Evolutionary conservation across 2,797 vertebrate genomes (phyloP), one percentile per base, ranked within the genome.

Genomic region (Cryptoblepharus egeriae): DNA sequence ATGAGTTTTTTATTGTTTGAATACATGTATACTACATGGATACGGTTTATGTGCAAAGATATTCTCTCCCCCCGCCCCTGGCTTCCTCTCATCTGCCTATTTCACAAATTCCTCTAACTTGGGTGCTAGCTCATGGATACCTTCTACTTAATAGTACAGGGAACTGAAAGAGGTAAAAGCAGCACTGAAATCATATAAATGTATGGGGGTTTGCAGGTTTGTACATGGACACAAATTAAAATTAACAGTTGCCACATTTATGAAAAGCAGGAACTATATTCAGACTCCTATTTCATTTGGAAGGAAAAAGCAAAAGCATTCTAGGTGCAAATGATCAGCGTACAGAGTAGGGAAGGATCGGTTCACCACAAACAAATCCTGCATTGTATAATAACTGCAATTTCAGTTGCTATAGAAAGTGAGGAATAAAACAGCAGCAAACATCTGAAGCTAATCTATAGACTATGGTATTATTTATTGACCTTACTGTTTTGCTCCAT

Each of bases 371-470:
- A 92, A 65, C 30, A 58, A 32, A 82, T 90, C 72, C 91, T 85
- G 82, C 87, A 77, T 37, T 91, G 85, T 76, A 65, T 83, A 90
- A 57, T 89, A 90, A 88, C 35, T 83, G 79, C 71, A 87, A 80
- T 86, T 93, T 91, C 60, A 83, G 9, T 70, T 89, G 77, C 60
- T 90, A 89, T 93, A 88, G 89, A 60, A 91, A 89, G 79, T 87
- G 86, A 91, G 91, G 84, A 81, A 83, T 91, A 93, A 92, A 87
- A 79, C 64, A 93, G 89, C 85, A 74, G 90, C 90, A 88, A 92
- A 94, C 89, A 92, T 58, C 78, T 90, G 91, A 28, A 88, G 37
- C 91, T 88, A 91, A 61, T 92, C 94, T 79, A 90, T 91, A 90
- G 84, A 82, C 89, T 92, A 88, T 68, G 45, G 70, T 64, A 91